Evolutionary conservation across 2,113 vertebrate species (phyloP), one percentile per base, ranked within the genome.

Genomic region (Panurus biarmicus): DNA sequence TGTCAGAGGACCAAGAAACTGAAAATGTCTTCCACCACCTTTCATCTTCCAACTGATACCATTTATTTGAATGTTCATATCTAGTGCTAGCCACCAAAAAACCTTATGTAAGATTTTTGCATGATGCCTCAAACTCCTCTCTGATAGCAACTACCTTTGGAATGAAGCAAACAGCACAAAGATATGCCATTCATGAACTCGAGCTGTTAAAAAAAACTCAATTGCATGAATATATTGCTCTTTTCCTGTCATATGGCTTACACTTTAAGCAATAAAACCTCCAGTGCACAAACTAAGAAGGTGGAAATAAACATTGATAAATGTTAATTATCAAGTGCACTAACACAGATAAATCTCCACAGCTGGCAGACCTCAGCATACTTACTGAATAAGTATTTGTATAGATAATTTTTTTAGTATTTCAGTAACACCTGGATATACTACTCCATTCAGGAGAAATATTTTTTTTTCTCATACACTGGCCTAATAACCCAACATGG

Each of bases 11-110:
- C 21, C 53, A n/a, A 56, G 56, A 80, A 73, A 60, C 22, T 51
- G 45, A 75, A 89, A 74, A 66, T 9, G 14, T 4, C 19, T 31
- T 64, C 35, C 10, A 60, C 5, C 16, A 70, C 20, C 35, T 17
- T n/a, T 26, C 2, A 1, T 40, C 28, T 6, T 91, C 33, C 31
- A 56, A 1, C 0, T 66, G 28, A 8, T 11, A 71, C 2, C 36
- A 71, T 14, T 40, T 90, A 80, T 35, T 70, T 54, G 12, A 33
- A 40, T 16, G 19, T 14, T 73, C 7, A 1, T 12, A 33, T 35
- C 26, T 51, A 50, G 11, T 44, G 57, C n/a, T 38, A 67, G 29
- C 10, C 25, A 56, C 9, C 20, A 65, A 50, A 72, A 76, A 83
- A 69, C 28, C 8, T 61, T 7, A 53, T 1, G 7, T 17, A 42